Conservation (phyloP, 2,888 invertebrate species). For the Archaeoteleia sp. region DNA sequence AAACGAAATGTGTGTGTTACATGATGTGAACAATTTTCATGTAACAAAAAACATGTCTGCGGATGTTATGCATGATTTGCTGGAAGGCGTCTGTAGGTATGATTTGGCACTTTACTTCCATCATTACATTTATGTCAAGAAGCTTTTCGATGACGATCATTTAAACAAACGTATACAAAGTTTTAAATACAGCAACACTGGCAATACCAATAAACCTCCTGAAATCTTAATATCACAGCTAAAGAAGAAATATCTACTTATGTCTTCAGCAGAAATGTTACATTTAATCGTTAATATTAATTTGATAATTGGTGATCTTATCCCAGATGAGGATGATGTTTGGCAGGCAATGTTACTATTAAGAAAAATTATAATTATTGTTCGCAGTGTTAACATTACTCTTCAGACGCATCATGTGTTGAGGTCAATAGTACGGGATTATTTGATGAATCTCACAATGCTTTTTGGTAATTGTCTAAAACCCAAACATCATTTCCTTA, state of each 20-base stretch:
- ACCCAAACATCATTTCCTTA: constrained; percentile 50
- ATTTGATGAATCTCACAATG: constrained; percentile 13
- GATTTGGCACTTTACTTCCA: constrained; percentile 49
- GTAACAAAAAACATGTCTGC: constrained; percentile 40
- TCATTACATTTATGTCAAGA: constrained; percentile 42
- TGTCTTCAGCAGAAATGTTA: too few relatives aligned
- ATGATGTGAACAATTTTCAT: constrained; percentile 41
- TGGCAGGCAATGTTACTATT: constrained; percentile 48
- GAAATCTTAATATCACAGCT: too few relatives aligned
- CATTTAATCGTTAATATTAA: constrained; percentile 42
- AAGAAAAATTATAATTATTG: constrained; percentile 43
- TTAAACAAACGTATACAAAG: constrained; percentile 43
- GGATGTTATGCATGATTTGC: constrained; percentile 55
- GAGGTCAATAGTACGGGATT: constrained; percentile 34
- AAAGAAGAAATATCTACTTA: too few relatives aligned
- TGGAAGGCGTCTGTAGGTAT: constrained; percentile 54
- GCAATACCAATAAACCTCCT: constrained; percentile 42
- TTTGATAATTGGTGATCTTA: constrained; percentile 45
- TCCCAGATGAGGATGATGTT: constrained; percentile 38
- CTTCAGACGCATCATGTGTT: constrained; percentile 15
- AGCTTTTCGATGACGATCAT: constrained; percentile 44
- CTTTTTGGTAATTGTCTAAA: constrained; percentile 33
- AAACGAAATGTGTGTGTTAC: constrained; percentile 39
- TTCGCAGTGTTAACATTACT: constrained; percentile 25
- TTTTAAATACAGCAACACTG: constrained; percentile 50